Evolutionary conservation across 2,888 invertebrate genomes (phyloP), one percentile per base, ranked within the genome.

Genomic region (Crocallis elinguaria): DNA sequence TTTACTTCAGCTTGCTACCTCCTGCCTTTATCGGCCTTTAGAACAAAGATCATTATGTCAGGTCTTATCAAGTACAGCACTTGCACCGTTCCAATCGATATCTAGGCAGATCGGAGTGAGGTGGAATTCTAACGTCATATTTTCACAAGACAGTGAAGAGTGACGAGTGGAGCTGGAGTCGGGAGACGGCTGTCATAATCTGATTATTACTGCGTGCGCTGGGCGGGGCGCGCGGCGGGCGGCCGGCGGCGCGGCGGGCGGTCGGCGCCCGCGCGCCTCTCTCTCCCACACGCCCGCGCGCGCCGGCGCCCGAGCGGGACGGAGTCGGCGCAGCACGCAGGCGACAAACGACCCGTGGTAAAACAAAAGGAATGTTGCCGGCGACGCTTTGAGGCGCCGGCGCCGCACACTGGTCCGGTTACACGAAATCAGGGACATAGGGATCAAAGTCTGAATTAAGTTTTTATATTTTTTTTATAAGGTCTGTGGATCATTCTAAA

Each of bases 311-410:
- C 49, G 76, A 59, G 42, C 43, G 79, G 73, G 69, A 77, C 82
- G 71, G n/a, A n/a, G n/a, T 64, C 54, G 60, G 50, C 59, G 78
- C 82, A 80, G 71, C 84, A 71, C 72, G 78, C 88, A 88, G 88
- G 90, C 89, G 90, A 91, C 92, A 90, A 90, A 85, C 89, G 88
- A 88, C 84, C 88, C 90, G 83, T 88, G 88, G 88, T 91, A 91
- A 92, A 90, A 91, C 91, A 91, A 91, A 91, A 90, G 90, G 90
- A 91, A 91, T 91, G 90, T 88, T 84, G 88, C 83, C 85, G 84
- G 88, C 84, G 90, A 88, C 85, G 89, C 90, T 90, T 90, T 90
- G 90, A 89, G 88, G 88, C 88, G 90, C 89, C 88, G 89, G 89
- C 89, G 88, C n/a, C n/a, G n/a, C n/a, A n/a, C n/a, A n/a, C n/a